Conservation (phyloP, 2,113 vertebrate genomes). For the Nestor notabilis region DNA sequence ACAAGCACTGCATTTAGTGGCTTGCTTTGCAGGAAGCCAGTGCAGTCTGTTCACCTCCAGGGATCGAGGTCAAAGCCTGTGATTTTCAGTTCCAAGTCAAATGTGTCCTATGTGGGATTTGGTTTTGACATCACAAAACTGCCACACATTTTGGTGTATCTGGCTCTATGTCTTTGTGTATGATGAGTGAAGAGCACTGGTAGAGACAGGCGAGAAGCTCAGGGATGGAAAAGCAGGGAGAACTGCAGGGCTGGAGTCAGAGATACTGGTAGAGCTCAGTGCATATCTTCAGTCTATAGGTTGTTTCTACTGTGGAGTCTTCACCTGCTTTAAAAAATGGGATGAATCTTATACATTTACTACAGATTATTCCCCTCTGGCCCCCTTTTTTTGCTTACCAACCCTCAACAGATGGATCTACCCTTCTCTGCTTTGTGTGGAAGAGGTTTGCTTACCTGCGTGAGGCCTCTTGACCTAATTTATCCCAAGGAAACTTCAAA, state of each 20-base stretch:
- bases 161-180: background rate
- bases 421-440: background rate
- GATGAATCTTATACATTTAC: background rate
- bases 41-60: constrained; percentile 1
- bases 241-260: background rate
- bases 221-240: background rate
- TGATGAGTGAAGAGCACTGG: background rate
- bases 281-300: background rate
- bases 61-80: constrained; percentile 13
- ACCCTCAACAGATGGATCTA: background rate
- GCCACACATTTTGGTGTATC: background rate
- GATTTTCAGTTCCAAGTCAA: constrained; percentile 28
- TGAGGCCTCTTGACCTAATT: constrained; percentile 31
- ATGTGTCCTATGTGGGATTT: background rate
- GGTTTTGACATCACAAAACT: background rate
- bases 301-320: background rate
- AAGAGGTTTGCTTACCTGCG: background rate
- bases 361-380: background rate
- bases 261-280: background rate
- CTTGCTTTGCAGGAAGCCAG: constrained; percentile 11
- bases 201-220: background rate
- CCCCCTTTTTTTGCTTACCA: background rate
- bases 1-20: constrained; percentile 2
- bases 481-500: background rate
- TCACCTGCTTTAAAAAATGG: background rate